A percentile compares a stretch with the other conserved stretches of the same genome.
phyloP scores from a whole-genome alignment of 1,140 invertebrate species.

The Drosophila neocordata region DNA sequence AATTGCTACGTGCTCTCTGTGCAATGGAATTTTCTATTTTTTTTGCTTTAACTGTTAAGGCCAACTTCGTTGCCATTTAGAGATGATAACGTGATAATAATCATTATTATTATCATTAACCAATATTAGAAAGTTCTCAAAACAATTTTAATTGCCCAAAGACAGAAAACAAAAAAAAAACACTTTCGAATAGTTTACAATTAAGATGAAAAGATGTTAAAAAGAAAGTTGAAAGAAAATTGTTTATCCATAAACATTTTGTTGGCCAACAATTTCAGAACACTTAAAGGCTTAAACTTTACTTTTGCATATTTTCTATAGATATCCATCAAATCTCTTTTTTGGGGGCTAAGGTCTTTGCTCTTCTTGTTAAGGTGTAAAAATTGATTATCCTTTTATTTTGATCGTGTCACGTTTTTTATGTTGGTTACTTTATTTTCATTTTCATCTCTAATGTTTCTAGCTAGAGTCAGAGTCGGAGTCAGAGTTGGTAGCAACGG shows the following conservation, averaged over 20 bases:
- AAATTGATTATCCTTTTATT: background rate
- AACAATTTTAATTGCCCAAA: background rate
- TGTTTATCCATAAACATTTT: too few species aligned
- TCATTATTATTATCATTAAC: background rate
- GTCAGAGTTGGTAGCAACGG: background rate
- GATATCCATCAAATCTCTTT: too few species aligned
- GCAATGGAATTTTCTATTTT: conserved; percentile 62
- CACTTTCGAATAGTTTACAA: background rate
- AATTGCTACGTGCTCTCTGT: conserved; percentile 66
- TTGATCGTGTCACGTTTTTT: conserved; percentile 5
- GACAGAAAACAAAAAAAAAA: background rate
- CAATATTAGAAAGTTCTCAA: background rate
- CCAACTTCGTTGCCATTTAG: conserved; percentile 65
- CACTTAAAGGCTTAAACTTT: too few species aligned
- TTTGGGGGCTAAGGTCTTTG: too few species aligned
- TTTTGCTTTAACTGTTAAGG: conserved; percentile 34
- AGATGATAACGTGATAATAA: conserved; percentile 15
- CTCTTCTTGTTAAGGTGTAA: background rate
- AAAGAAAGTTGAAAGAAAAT: too few species aligned
- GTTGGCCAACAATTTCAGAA: too few species aligned
- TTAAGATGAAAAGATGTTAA: background rate
- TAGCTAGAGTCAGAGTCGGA: background rate
- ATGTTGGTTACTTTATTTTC: background rate
- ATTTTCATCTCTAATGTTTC: background rate
- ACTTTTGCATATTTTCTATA: too few species aligned